These are phyloP conservation scores for Centroberyx gerrardi DNA, from an alignment of 2,797 vertebrate species.

Conservation along the genomic window DNA sequence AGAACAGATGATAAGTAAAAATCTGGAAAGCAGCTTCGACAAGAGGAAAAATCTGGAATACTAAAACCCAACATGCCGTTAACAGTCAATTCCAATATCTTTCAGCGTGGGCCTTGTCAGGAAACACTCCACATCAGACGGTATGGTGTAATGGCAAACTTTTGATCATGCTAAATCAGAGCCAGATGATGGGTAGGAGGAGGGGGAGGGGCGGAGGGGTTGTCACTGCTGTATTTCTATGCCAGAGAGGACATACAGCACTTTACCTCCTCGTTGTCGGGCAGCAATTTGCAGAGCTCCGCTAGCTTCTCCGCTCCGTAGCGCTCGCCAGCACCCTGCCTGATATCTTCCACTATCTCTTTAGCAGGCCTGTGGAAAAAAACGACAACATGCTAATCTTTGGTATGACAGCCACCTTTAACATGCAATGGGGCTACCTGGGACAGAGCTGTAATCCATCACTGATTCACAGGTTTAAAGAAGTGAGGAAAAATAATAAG, in stretches of 20 bases:
- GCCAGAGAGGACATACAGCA: slow-evolving; percentile 48
- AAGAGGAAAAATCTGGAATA: slow-evolving; percentile 19
- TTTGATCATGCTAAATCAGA: slow-evolving; percentile 77
- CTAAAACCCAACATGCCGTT: slow-evolving; percentile 34
- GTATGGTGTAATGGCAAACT: slow-evolving; percentile 72
- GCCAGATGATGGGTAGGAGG: slow-evolving; percentile 69
- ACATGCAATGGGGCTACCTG: not conserved
- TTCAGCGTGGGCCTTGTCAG: slow-evolving; percentile 32
- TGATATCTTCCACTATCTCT: slow-evolving; percentile 88
- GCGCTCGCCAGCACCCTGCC: slow-evolving; percentile 79
- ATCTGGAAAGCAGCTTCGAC: slow-evolving; percentile 46
- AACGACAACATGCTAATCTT: slow-evolving; percentile 25
- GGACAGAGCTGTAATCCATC: not conserved
- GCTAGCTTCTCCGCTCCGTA: slow-evolving; percentile 87
- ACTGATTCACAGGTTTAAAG: not conserved
- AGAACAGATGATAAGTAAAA: slow-evolving; percentile 52
- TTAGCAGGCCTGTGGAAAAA: slow-evolving; percentile 80
- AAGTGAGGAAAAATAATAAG: not conserved
- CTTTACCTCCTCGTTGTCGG: slow-evolving; percentile 89
- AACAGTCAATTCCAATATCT: slow-evolving; percentile 60
- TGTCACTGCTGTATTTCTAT: slow-evolving; percentile 41
- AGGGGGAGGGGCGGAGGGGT: slow-evolving; percentile 14
- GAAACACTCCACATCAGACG: slow-evolving; percentile 69
- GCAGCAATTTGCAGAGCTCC: slow-evolving; percentile 88
- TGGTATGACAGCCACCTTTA: slow-evolving; percentile 56